Conservation (phyloP, 37 sponge, comb jelly and placozoan species). For the Aplysina aerophoba region DNA sequence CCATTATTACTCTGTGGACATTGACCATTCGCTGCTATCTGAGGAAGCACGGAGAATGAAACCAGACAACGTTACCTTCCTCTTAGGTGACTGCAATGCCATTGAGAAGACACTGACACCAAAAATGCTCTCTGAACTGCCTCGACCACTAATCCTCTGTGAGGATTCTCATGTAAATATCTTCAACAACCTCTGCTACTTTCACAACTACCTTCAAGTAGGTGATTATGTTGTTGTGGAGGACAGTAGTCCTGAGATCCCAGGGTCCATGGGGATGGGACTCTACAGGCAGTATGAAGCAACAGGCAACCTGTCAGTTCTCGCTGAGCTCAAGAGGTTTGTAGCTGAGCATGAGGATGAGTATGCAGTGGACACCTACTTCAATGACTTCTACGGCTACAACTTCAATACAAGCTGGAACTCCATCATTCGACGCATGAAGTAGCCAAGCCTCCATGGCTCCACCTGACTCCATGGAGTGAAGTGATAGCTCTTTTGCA, state of each 20-base stretch:
- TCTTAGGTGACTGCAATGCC: not conserved
- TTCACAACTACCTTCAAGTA: constrained; percentile 25
- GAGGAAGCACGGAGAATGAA: not conserved
- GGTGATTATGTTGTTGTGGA: constrained; percentile 27
- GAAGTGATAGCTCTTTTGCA: too few species aligned
- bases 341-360: constrained; percentile 30
- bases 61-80: constrained; percentile 21
- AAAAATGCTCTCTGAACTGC: not conserved
- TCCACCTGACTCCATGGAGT: too few species aligned
- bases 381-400: constrained; percentile 69
- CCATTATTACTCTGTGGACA: constrained; percentile 29
- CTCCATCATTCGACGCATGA: constrained; percentile 51
- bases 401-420: constrained; percentile 61
- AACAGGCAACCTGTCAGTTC: not conserved
- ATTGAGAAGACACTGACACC: constrained; percentile 27
- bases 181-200: not conserved
- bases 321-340: constrained; percentile 45
- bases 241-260: constrained; percentile 35
- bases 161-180: constrained; percentile 33
- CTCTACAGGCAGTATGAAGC: too few species aligned
- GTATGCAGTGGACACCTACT: constrained; percentile 52
- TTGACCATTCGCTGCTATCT: constrained; percentile 7
- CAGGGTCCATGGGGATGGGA: constrained; percentile 17
- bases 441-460: too few species aligned
- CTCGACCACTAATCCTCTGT: constrained; percentile 5